A percentile compares a stretch with the other conserved stretches of the same genome.
These are phyloP conservation scores for Scomber colias DNA, from an alignment of 2,113 vertebrate species.

Conservation along the genomic window DNA sequence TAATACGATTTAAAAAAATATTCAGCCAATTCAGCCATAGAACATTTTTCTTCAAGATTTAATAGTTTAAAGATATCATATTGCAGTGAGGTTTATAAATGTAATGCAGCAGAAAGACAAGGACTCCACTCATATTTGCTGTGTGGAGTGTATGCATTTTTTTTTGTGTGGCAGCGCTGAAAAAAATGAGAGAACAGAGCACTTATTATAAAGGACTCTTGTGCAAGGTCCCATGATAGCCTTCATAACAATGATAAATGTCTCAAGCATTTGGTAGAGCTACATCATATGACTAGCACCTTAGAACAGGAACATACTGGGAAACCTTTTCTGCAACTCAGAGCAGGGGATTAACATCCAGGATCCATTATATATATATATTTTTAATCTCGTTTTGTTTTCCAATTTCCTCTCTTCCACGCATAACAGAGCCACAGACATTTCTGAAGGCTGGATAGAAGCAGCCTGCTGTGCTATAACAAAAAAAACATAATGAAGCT, in stretches of 20 bases:
- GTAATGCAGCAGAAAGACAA: slow-evolving; percentile 40
- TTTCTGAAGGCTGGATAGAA: slow-evolving; percentile 9
- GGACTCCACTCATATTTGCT: slow-evolving; percentile 26
- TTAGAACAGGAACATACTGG: slow-evolving; percentile 15
- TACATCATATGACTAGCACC: slow-evolving; percentile 55
- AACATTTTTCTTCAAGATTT: slow-evolving; percentile 15
- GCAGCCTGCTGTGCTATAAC: slow-evolving; percentile 8
- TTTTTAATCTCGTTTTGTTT: slow-evolving; percentile 45
- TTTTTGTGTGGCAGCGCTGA: slow-evolving; percentile 56
- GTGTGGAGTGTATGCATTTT: slow-evolving; percentile 43
- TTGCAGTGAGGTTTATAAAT: slow-evolving; percentile 37
- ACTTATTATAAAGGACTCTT: slow-evolving; percentile 71
- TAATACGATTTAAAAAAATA: neutral
- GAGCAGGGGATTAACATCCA: slow-evolving; percentile 35
- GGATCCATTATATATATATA: slow-evolving; percentile 18
- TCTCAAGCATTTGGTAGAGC: slow-evolving; percentile 45
- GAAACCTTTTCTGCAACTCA: slow-evolving; percentile 37
- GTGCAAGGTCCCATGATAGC: slow-evolving; percentile 75
- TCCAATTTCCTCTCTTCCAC: slow-evolving; percentile 30
- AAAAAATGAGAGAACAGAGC: slow-evolving; percentile 62
- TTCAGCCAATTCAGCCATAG: neutral
- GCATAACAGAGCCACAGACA: slow-evolving; percentile 1
- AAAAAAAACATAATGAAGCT: slow-evolving; percentile 27
- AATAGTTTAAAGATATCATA: slow-evolving; percentile 19
- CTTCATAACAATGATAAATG: slow-evolving; percentile 80